Evolutionary conservation across 2,888 invertebrate genomes (phyloP), one percentile per base, ranked within the genome.

Genomic region (Mythimna loreyi): DNA sequence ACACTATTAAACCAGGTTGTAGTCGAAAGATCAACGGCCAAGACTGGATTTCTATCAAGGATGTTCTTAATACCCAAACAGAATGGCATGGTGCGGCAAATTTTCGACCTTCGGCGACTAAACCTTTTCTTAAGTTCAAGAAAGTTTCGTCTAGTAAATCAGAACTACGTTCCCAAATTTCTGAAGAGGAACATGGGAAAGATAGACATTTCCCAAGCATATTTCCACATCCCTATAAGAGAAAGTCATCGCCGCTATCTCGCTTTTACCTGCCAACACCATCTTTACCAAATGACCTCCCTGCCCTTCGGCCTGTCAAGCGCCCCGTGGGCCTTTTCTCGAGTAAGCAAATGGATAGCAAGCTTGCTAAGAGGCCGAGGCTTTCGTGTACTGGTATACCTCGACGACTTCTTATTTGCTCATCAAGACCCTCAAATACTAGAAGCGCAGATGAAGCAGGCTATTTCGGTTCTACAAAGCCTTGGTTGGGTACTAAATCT

Each of bases 291-390:
- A 53, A 81, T 80, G 78, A 83, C 75, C 9, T 80, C 67, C 0
- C 68, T 83, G 4, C 80, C 79, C 0, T 83, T 83, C 71, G 81
- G 78, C 19, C 72, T 83, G 3, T 76, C 81, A 40, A 75, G 69
- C 25, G 81, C 78, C 7, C 78, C 79, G 9, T 33, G 66, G 33
- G 65, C 71, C 1, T 80, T 82, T 33, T 73, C 83, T 11, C 50
- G 63, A 23, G 62, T 83, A 8, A 77, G 72, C 67, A 80, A 81
- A 5, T 83, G 81, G 78, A 16, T 82, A 8, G 73, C 80, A 59
- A 43, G 56, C 21, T 21, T 50, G 19, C 45, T 80, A 50, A 68
- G 72, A 49, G 28, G 13, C 6, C 55, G 40, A 47, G 75, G 73
- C 28, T 47, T 75, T 52, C 71, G 77, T 11, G 67, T 75, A 11